A percentile compares a stretch with the other conserved stretches of the same genome.
Conservation (phyloP, 2,797 vertebrate species). For the Gadopsis marmoratus region DNA sequence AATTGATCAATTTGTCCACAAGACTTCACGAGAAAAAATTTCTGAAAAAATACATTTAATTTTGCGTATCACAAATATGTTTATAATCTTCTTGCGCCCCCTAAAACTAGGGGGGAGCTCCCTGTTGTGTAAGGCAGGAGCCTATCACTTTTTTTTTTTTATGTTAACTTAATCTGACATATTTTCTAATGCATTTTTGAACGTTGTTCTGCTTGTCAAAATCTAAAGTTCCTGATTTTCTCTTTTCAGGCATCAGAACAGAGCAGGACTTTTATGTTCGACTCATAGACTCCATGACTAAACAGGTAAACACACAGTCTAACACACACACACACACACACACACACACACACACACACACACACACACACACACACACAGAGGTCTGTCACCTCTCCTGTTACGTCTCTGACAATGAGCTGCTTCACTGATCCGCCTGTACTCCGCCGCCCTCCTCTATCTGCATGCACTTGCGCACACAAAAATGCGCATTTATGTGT, state of each 20-base stretch:
- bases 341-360: conserved; percentile 48
- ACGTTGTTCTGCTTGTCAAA: not conserved
- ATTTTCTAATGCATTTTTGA: conserved; percentile 13
- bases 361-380: conserved; percentile 27
- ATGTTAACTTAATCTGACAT: conserved; percentile 7
- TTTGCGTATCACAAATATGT: not conserved
- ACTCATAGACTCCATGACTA: conserved; percentile 91
- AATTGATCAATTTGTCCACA: not conserved
- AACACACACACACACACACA: conserved; percentile 68
- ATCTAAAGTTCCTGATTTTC: conserved; percentile 16
- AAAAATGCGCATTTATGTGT: conserved; percentile 41
- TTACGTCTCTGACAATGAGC: conserved; percentile 74
- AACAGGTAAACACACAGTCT: conserved; percentile 69
- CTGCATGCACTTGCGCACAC: conserved; percentile 47
- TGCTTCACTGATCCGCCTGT: conserved; percentile 68
- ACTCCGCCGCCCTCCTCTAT: conserved; percentile 57
- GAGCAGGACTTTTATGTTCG: conserved; percentile 98
- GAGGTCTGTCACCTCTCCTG: conserved; percentile 69
- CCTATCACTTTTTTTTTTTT: not conserved
- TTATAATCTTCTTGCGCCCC: not conserved
- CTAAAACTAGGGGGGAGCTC: not conserved
- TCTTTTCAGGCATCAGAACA: conserved; percentile 74
- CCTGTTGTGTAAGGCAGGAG: not conserved
- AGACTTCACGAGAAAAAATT: not conserved
- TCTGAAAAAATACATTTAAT: not conserved